These are phyloP conservation scores for Drosophila borborema DNA, from an alignment of 2,888 invertebrate genomes.

Conservation along the genomic window DNA sequence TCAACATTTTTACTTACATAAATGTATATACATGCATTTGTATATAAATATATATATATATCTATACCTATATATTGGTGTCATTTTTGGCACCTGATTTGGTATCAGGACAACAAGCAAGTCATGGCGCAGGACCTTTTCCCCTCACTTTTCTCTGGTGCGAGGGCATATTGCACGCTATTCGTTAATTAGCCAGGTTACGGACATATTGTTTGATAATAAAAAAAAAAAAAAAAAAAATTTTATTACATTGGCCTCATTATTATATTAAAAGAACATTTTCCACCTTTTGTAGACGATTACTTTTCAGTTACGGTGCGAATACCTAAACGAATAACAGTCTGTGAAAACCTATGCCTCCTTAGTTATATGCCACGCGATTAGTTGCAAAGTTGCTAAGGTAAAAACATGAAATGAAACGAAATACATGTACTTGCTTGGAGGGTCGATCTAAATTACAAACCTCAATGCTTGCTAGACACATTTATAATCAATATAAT, in stretches of 20 bases:
- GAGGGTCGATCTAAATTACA: slow-evolving; percentile 47
- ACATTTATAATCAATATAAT: slow-evolving; percentile 37
- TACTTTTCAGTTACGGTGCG: slow-evolving; percentile 82
- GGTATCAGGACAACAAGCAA: slow-evolving; percentile 64
- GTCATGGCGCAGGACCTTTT: slow-evolving; percentile 55
- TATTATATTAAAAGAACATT: slow-evolving; percentile 32
- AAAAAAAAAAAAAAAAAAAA: not conserved
- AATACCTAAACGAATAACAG: slow-evolving; percentile 81
- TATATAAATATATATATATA: slow-evolving; percentile 21
- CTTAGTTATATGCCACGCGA: slow-evolving; percentile 70
- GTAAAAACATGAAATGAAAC: slow-evolving; percentile 36
- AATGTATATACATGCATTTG: slow-evolving; percentile 21
- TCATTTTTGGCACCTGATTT: slow-evolving; percentile 37
- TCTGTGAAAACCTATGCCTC: slow-evolving; percentile 82
- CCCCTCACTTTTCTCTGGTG: slow-evolving; percentile 17
- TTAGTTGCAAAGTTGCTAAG: slow-evolving; percentile 47
- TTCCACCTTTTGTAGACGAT: slow-evolving; percentile 69
- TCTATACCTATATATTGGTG: not conserved
- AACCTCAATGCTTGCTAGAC: slow-evolving; percentile 65
- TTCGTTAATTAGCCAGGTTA: slow-evolving; percentile 26
- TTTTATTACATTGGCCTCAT: slow-evolving; percentile 20
- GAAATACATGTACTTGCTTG: slow-evolving; percentile 72
- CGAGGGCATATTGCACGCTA: slow-evolving; percentile 44
- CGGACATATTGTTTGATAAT: not conserved
- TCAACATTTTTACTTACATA: slow-evolving; percentile 28